These are phyloP conservation scores for Tinea semifulvella DNA, from an alignment of 2,888 invertebrate species.

Conservation along the genomic window DNA sequence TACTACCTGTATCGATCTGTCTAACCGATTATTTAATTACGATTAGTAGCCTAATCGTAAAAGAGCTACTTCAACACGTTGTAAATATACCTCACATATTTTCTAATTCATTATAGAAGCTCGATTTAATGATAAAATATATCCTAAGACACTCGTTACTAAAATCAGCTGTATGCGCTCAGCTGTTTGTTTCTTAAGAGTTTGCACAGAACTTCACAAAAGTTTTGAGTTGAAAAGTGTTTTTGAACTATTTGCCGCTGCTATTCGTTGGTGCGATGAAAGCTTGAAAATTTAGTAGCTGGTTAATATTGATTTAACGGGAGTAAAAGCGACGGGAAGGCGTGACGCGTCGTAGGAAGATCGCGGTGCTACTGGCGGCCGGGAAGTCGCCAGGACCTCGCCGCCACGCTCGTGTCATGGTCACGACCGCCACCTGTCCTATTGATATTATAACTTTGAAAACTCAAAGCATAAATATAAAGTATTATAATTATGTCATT, in stretches of 20 bases:
- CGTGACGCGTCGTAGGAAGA: conserved; percentile 42
- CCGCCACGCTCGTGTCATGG: background rate
- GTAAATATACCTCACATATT: no score
- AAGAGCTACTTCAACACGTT: no score
- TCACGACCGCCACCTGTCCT: conserved; percentile 1
- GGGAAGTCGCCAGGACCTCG: conserved; percentile 22
- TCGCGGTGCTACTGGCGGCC: conserved; percentile 45
- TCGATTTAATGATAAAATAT: background rate
- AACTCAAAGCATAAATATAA: no score
- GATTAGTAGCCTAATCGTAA: no score
- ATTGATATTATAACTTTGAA: no score
- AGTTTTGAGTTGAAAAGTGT: no score
- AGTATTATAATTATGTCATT: no score
- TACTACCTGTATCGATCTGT: no score
- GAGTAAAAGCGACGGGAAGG: conserved; percentile 29
- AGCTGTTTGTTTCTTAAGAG: background rate
- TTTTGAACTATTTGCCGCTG: no score
- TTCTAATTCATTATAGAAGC: no score
- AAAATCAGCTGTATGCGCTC: background rate
- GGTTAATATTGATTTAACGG: conserved; percentile 42
- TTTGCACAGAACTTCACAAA: background rate
- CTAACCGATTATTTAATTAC: no score
- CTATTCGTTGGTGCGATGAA: conserved; percentile 28
- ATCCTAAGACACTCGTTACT: background rate
- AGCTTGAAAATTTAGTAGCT: conserved; percentile 30